Percentiles rank a stretch among this genome's conserved stretches.
Evolutionary conservation across 2,113 vertebrate genomes (phyloP).

Genomic region (Sylvicapra grimmia): DNA sequence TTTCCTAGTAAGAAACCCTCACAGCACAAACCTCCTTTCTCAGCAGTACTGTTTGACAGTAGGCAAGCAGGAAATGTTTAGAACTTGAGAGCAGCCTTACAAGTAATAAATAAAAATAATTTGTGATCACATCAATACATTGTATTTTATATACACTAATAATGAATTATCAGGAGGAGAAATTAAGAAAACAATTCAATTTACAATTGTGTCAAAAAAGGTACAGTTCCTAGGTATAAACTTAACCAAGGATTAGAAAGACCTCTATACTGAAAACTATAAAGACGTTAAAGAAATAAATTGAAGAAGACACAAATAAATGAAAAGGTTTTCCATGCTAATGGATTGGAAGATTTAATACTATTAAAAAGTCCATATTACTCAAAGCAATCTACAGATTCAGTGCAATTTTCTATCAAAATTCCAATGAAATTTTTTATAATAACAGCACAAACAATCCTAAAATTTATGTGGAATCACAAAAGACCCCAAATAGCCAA

Average conservation of each 20-base stretch:
- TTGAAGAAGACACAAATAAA: neutral
- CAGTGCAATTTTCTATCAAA: neutral
- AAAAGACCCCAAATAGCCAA: too few species aligned
- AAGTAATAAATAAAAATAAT: constrained; percentile 9
- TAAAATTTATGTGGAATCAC: neutral
- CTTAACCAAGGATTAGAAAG: neutral
- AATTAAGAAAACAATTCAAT: neutral
- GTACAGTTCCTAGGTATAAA: neutral
- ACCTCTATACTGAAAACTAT: neutral
- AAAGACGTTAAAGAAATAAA: neutral
- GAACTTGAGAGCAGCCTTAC: neutral
- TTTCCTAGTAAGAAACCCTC: neutral
- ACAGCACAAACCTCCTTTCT: neutral
- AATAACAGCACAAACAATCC: neutral
- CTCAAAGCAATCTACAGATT: neutral
- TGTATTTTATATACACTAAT: neutral
- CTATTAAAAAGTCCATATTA: neutral
- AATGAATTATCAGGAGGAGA: neutral
- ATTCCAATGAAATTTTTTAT: neutral
- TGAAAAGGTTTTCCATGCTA: neutral
- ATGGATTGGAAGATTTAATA: neutral
- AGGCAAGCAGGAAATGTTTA: neutral
- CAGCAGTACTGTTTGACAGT: neutral
- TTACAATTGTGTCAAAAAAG: neutral
- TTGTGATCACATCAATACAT: neutral